Evolutionary conservation across 2,888 invertebrate genomes (phyloP).

Genomic region (Ischnus inquisitorius): DNA sequence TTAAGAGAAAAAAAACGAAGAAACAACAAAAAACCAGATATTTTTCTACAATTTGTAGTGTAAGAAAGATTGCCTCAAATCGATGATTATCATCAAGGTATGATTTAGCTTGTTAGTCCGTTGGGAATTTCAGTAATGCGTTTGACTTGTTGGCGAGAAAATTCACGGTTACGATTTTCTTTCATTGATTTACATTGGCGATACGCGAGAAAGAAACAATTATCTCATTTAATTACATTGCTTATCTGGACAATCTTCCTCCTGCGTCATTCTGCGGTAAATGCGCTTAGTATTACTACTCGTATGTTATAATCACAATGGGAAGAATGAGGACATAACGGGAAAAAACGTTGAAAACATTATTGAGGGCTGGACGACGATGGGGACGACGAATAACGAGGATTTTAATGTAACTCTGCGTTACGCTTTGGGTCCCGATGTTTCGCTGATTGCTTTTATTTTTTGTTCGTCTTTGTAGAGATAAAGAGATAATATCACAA

Average conservation of each 20-base stretch:
- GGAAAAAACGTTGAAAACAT: constrained; percentile 74
- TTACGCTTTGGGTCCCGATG: constrained; percentile 66
- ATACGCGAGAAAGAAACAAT: constrained; percentile 7
- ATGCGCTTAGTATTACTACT: constrained; percentile 82
- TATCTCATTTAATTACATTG: constrained; percentile 39
- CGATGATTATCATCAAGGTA: constrained; percentile 34
- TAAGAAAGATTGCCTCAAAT: constrained; percentile 61
- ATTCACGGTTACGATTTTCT: constrained; percentile 30
- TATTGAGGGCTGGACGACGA: constrained; percentile 69
- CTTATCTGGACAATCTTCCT: constrained; percentile 75
- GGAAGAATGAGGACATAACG: constrained; percentile 32
- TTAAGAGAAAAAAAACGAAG: background rate
- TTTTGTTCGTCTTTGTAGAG: constrained; percentile 72
- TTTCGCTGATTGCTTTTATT: constrained; percentile 37
- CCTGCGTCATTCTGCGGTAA: constrained; percentile 78
- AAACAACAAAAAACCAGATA: constrained; percentile 71
- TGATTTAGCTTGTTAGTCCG: constrained; percentile 17
- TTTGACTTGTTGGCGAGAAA: constrained; percentile 11
- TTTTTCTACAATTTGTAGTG: constrained; percentile 78
- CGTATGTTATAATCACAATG: constrained; percentile 62
- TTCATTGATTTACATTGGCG: constrained; percentile 27
- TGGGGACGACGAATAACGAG: constrained; percentile 67
- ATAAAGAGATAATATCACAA: constrained; percentile 42
- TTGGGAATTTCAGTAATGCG: constrained; percentile 3
- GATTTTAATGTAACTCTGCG: constrained; percentile 70